A percentile compares a stretch with the other conserved stretches of the same genome.
Conservation (phyloP, 2,888 invertebrate species). For the Chrysolina americana region DNA sequence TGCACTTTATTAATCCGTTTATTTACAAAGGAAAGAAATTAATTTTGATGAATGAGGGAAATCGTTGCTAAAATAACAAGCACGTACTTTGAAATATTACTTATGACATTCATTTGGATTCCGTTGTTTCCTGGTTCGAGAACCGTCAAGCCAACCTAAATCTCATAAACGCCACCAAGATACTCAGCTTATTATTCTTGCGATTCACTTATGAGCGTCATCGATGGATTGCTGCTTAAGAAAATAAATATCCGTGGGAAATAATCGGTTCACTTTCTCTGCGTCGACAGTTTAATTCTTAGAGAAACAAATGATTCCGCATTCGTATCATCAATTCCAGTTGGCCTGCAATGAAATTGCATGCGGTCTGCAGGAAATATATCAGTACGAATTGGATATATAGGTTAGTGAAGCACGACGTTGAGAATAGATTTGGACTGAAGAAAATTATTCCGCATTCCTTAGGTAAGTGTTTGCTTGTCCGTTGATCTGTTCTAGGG, state of each 20-base stretch:
- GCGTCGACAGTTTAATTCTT: slow-evolving; percentile 20
- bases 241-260: slow-evolving; percentile 18
- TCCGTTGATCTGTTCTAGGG: not conserved
- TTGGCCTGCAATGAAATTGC: slow-evolving; percentile 6
- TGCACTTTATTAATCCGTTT: no score
- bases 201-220: slow-evolving; percentile 1
- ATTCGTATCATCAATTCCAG: not conserved
- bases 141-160: slow-evolving; percentile 5
- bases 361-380: not conserved
- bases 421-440: not conserved
- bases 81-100: not conserved
- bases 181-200: slow-evolving; percentile 13
- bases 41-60: no score
- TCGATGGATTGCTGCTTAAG: slow-evolving; percentile 17
- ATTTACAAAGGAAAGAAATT: no score
- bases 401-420: not conserved
- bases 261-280: slow-evolving; percentile 9
- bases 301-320: slow-evolving; percentile 18
- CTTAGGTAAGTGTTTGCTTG: not conserved
- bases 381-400: not conserved
- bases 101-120: not conserved
- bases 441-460: slow-evolving; percentile 8
- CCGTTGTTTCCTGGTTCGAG: slow-evolving; percentile 9
- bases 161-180: not conserved
- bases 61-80: not conserved